Percentiles rank a stretch among this genome's conserved stretches.
phyloP scores from a whole-genome alignment of 2,797 vertebrate genomes.

The Chelon labrosus region DNA sequence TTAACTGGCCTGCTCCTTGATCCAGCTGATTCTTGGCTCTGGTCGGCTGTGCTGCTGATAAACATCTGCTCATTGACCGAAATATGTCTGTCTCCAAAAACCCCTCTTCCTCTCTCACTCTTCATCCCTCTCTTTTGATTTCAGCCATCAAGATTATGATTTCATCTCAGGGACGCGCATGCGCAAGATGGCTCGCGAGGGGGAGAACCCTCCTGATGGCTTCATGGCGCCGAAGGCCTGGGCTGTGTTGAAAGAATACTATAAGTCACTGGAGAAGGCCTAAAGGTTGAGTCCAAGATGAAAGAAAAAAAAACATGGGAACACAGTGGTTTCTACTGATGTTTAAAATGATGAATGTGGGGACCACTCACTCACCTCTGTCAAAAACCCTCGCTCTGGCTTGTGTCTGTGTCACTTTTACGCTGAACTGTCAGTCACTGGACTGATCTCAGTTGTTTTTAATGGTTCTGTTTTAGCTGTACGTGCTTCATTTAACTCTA shows the following conservation, averaged over 20 bases:
- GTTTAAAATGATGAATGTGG: constrained; percentile 67
- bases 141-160: constrained; percentile 95
- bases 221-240: constrained; percentile 98
- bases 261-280: constrained; percentile 94
- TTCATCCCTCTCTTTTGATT: constrained; percentile 13
- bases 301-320: constrained; percentile 7
- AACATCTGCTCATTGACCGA: constrained; percentile 41
- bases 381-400: constrained; percentile 44
- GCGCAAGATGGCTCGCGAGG: constrained; percentile 95
- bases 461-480: constrained; percentile 76
- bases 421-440: constrained; percentile 69
- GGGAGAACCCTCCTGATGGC: constrained; percentile 94
- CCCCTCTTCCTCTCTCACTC: background rate
- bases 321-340: constrained; percentile 57
- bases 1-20: constrained; percentile 9
- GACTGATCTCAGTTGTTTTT: constrained; percentile 74
- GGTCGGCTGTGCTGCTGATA: constrained; percentile 2
- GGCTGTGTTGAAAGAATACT: constrained; percentile 95
- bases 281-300: constrained; percentile 67
- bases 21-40: constrained; percentile 22
- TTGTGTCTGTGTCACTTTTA: constrained; percentile 52
- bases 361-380: constrained; percentile 87
- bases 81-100: constrained; percentile 25
- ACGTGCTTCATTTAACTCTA: constrained; percentile 45
- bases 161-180: constrained; percentile 99